Evolutionary conservation across 2,888 invertebrate species (phyloP), one percentile per base, ranked within the genome.

Genomic region (Siphonodentalium dalli): DNA sequence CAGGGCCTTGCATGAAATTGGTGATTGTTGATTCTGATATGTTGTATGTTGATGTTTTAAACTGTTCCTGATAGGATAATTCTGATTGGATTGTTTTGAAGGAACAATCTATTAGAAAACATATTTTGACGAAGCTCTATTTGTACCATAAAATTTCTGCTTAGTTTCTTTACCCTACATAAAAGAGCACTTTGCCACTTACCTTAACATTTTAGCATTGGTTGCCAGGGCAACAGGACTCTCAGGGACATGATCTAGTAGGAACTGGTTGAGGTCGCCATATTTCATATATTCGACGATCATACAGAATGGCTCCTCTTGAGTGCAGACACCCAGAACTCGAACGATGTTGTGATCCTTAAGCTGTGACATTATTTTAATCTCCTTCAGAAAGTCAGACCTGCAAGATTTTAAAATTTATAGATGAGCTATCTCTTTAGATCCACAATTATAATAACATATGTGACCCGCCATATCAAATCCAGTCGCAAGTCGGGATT

Each of bases 201-300:
- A 90, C 90, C 90, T 90, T 66, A 90, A 84, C 56, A 88, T 87
- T 77, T 88, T 87, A 46, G 69, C 69, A 46, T 72, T 74, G 23
- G 74, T 65, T 35, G 74, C 72, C 61, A 67, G 65, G 42, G 87
- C 85, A 21, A 78, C 75, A 43, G 85, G 84, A 37, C 88, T 88
- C 80, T 91, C 90, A 31, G 90, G 89, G 15, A 83, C 78, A 69
- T 89, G 87, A 13, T 88, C 86, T 70, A 90, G 87, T 37, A 92
- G 85, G 83, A 87, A 92, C 81, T 86, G 87, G 63, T 91, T 89
- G 58, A 94, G 86, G 77, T 92, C 92, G 24, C 92, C 92, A 62
- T 90, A 88, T 78, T 91, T 90, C 77, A 92, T 90, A 81, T 92
- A 92, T 82, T 93, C 93, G 71, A 92, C 88, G n/a, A 93, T 88